Base-by-base conservation (phyloP, 92 coral and sea anemone genomes). In the Actinernus sp. region DNA sequence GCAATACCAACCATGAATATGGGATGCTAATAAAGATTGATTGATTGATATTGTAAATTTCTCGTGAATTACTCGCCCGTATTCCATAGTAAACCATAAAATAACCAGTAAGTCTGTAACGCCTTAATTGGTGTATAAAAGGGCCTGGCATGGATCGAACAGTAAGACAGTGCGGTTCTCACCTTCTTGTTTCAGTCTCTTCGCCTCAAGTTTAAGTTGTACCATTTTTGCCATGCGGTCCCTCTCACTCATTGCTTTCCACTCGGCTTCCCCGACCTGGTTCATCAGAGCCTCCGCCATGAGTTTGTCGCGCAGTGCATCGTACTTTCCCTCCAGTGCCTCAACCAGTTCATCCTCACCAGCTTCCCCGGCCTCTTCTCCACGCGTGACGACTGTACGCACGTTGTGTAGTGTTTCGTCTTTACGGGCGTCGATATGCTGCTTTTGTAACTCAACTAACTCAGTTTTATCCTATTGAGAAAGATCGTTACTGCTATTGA, bases 281-380 rank as follows among this genome's bases (percentile, higher is more conserved):
- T 87, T 82, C 44, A 91, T 77, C 57, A 94, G 74, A 3, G 95
- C 88, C 18, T 94, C 98, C 19, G 97, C 82, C 58, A 94, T 49
- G 47, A 94, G 80, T 66, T 81, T 94, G 79, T 94, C 97, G 36
- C 92, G 80, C 68, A 94, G 87, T 4, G 92, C 96, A 56, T 94
- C 98, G 63, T 91, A 94, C 59, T 94, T 94, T 69, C 87, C 85
- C 52, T 91, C 91, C 79, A 94, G 53, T 5, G 98, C 98, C 41
- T 94, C 92, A 7, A 92, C 69, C 32, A 94, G 89, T 66, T 87
- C 94, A 14, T 86, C 92, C 49, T 90, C 98, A 23, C 79, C 74
- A 11, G 96, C 98, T 46, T 62, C 69, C 36, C 85, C 87, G 55
- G 71, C 79, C 27, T 68, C 74, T 44, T 94, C 98, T n/a, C 78